phyloP scores from a whole-genome alignment of 2,113 vertebrate genomes.

The Nesogale talazaci region DNA sequence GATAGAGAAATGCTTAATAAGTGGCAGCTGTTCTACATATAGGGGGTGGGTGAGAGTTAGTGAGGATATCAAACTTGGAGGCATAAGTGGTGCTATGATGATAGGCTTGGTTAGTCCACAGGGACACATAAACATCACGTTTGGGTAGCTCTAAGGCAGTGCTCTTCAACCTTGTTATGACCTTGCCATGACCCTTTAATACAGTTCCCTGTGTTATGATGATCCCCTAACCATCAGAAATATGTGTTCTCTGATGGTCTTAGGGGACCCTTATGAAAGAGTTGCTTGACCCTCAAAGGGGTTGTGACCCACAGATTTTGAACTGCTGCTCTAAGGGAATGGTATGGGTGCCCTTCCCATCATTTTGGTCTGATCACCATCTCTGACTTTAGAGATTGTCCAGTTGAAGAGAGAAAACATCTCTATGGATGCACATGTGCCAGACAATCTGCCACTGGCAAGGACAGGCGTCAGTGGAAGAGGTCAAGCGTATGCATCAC shows the following conservation, averaged over 20 bases:
- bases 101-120: background rate
- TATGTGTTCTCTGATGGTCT: no score
- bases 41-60: background rate
- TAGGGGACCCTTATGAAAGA: no score
- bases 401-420: slow-evolving; percentile 16
- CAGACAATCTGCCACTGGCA: background rate
- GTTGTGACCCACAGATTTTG: background rate
- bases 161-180: no score
- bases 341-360: background rate
- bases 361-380: background rate
- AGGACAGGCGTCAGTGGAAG: background rate
- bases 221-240: no score
- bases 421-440: background rate
- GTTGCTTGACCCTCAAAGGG: no score
- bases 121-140: background rate
- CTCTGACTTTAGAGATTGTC: slow-evolving; percentile 19
- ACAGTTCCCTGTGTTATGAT: no score
- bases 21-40: background rate
- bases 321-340: background rate
- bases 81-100: background rate
- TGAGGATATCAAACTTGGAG: background rate
- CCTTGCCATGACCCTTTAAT: no score
- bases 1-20: background rate
- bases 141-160: no score
- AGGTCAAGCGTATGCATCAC: background rate